These are phyloP conservation scores for Cephus nigrinus DNA, from an alignment of 2,888 invertebrate species.

Conservation along the genomic window DNA sequence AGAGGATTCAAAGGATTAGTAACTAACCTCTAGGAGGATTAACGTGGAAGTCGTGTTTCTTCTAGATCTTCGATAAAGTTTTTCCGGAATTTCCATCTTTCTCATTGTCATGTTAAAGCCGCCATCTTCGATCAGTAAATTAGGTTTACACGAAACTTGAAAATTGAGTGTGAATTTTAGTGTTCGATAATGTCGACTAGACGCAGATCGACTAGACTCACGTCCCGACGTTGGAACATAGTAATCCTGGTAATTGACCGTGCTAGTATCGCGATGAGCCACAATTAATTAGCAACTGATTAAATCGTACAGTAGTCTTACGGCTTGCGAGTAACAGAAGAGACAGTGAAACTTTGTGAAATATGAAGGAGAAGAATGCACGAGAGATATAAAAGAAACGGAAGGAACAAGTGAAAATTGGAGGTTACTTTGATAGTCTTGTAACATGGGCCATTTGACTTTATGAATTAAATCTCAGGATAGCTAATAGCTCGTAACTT, in stretches of 20 bases:
- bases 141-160: background rate
- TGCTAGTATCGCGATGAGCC: conserved; percentile 47
- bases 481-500: background rate
- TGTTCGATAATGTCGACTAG: background rate
- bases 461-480: background rate
- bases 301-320: background rate
- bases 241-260: conserved; percentile 43
- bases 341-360: background rate
- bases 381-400: background rate
- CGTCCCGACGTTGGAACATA: conserved; percentile 20
- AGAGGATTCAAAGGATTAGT: background rate
- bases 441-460: background rate
- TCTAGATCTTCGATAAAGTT: conserved; percentile 6
- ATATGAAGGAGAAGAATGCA: background rate
- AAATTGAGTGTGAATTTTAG: background rate
- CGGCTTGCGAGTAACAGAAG: background rate
- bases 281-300: conserved; percentile 43
- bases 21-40: background rate
- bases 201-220: background rate
- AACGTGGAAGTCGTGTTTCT: conserved; percentile 7
- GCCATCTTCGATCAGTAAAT: background rate
- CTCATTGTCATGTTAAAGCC: background rate
- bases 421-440: background rate
- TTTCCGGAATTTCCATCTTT: background rate
- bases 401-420: background rate